Base-by-base conservation (phyloP, 2,797 vertebrate genomes). In the Lithobates sylvaticus region DNA sequence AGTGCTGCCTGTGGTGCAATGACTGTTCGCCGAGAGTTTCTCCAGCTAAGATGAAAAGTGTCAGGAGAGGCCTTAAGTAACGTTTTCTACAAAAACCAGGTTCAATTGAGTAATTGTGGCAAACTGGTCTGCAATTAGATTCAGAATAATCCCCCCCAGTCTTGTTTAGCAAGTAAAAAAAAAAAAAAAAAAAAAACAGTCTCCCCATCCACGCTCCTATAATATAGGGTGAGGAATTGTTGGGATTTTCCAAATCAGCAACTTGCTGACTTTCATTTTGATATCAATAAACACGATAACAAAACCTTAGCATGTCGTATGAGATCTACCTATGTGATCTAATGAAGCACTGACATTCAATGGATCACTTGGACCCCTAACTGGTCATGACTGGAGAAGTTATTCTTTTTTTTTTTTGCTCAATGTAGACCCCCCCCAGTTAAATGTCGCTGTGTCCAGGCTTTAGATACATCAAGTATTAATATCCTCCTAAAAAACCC, bases 1-100 rank as follows among this genome's bases (percentile, higher is more conserved):
- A 87, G 86, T 84, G 86, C 76, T 75, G 86, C 86, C 86, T 87
- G 86, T 44, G 61, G 86, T 70, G 86, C 86, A 61, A 4, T n/a
- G 86, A 78, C 81, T 78, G 81, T 83, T 74, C 69, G 23, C 23
- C 23, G 76, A 83, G 76, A 82, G 29, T 67, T 74, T 73, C 73
- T 83, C 70, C 86, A 50, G 86, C 86, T 84, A 87, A 44, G 76
- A 84, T 80, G 76, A 87, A 83, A 75, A 70, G 76, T 84, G 32
- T 84, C 32, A 79, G 54, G 70, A 83, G 86, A 69, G 81, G 68
- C 54, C n/a, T 65, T 78, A 83, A 72, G 78, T 73, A 73, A 32
- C 75, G 75, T 78, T 79, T 87, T 71, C 81, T 67, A 76, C 76
- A 75, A 58, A 83, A 87, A 78, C 27, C 42, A 79, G 70, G 61